phyloP scores from a whole-genome alignment of 2,797 vertebrate genomes.

The Rhabdomys pumilio region DNA sequence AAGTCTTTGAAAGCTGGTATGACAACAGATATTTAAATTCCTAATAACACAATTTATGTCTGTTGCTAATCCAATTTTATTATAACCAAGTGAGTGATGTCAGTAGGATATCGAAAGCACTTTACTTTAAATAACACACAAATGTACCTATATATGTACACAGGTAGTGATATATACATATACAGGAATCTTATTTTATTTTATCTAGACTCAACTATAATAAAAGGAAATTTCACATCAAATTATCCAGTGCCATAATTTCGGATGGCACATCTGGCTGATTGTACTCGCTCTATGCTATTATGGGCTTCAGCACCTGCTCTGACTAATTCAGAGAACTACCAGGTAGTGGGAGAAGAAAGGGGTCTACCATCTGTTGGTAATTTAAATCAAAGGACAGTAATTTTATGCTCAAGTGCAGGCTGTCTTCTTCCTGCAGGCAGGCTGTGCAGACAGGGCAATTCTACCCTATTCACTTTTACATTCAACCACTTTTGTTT shows the following conservation, averaged over 20 bases:
- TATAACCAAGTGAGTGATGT: not conserved
- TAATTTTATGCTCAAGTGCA: not conserved
- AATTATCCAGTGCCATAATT: slow-evolving; percentile 19
- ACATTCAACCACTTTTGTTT: not conserved
- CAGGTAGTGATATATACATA: not conserved
- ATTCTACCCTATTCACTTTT: not conserved
- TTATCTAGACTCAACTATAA: slow-evolving; percentile 64
- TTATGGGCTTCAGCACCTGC: slow-evolving; percentile 61
- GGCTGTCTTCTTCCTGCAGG: not conserved
- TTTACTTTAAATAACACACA: not conserved
- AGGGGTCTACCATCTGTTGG: not conserved
- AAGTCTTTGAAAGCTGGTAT: not conserved
- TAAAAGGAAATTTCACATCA: slow-evolving; percentile 60
- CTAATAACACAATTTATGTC: not conserved
- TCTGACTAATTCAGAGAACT: slow-evolving; percentile 26
- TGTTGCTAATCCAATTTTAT: not conserved
- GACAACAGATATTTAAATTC: not conserved
- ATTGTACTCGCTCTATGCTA: slow-evolving; percentile 57
- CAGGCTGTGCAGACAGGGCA: not conserved
- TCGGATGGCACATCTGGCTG: not conserved
- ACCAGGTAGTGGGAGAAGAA: not conserved
- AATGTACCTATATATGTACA: not conserved
- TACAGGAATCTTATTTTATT: slow-evolving; percentile 60
- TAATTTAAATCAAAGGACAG: slow-evolving; percentile 11
- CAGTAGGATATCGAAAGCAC: not conserved